These are phyloP conservation scores for Sphaerophoria rueppellii DNA, from an alignment of 2,888 invertebrate species.

Conservation along the genomic window DNA sequence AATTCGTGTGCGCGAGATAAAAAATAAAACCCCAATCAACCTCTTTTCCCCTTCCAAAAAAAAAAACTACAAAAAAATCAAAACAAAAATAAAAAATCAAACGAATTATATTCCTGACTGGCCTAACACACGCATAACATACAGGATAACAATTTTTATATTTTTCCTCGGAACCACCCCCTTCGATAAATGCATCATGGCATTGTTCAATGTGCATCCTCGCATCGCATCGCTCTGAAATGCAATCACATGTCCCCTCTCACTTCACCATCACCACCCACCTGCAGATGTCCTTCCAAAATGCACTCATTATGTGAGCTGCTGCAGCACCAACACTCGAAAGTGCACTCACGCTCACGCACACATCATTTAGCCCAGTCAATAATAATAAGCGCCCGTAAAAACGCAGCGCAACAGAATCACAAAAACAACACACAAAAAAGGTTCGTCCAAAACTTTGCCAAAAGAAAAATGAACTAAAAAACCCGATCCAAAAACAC, in stretches of 20 bases:
- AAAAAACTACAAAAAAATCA: slow-evolving; percentile 9
- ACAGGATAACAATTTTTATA: slow-evolving; percentile 71
- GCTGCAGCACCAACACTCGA: slow-evolving; percentile 66
- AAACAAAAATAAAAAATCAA: slow-evolving; percentile 28
- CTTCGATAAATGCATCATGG: not conserved
- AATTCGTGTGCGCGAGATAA: slow-evolving; percentile 63
- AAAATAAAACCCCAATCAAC: slow-evolving; percentile 62
- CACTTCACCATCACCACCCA: not conserved
- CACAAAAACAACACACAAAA: slow-evolving; percentile 29
- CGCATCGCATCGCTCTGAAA: not conserved
- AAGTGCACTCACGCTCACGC: slow-evolving; percentile 73
- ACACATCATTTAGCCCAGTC: slow-evolving; percentile 76
- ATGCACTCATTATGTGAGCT: slow-evolving; percentile 67
- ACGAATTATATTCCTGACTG: slow-evolving; percentile 66
- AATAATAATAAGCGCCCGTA: slow-evolving; percentile 72
- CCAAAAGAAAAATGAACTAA: slow-evolving; percentile 38
- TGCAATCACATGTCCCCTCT: slow-evolving; percentile 10
- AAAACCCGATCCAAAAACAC: slow-evolving; percentile 66
- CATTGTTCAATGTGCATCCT: slow-evolving; percentile 13
- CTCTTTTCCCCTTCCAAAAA: slow-evolving; percentile 24
- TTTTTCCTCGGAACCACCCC: slow-evolving; percentile 47
- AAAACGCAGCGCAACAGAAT: slow-evolving; percentile 56
- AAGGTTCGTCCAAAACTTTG: slow-evolving; percentile 27
- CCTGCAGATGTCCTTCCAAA: not conserved
- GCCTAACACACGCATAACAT: slow-evolving; percentile 73